These are phyloP conservation scores for Hydropsyche tenuis DNA, from an alignment of 1,140 invertebrate species.

Conservation along the genomic window DNA sequence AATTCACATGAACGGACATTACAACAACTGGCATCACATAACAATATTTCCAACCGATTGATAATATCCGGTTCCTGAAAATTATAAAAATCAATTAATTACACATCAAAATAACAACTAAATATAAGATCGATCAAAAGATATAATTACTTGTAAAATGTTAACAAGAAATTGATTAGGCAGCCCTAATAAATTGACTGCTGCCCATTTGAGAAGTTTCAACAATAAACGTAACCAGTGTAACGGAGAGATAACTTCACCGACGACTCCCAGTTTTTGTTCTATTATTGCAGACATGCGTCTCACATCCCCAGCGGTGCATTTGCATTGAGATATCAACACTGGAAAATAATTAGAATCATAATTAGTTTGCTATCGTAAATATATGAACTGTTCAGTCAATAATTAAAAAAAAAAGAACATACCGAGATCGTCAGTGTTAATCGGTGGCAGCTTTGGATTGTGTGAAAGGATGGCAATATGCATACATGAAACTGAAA, in stretches of 20 bases:
- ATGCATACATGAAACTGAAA: constrained; percentile 74
- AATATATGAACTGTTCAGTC: constrained; percentile 1
- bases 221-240: constrained; percentile 73
- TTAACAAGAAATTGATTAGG: constrained; percentile 37
- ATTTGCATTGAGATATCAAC: constrained; percentile 74
- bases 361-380: constrained; percentile 28
- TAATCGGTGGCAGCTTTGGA: constrained; percentile 54
- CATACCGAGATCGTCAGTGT: constrained; percentile 59
- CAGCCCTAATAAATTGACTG: constrained; percentile 57
- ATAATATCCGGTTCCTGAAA: constrained; percentile 66
- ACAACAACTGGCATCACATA: constrained; percentile 73
- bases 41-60: constrained; percentile 73
- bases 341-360: constrained; percentile 56
- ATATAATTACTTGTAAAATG: constrained; percentile 20
- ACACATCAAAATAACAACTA: constrained; percentile 7
- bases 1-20: constrained; percentile 71
- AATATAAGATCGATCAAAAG: no score
- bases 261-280: constrained; percentile 71
- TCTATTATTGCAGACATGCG: constrained; percentile 76
- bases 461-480: constrained; percentile 62
- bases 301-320: constrained; percentile 73
- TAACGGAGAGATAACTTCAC: constrained; percentile 66
- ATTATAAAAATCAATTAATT: constrained; percentile 23
- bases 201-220: constrained; percentile 64
- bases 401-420: not conserved